Base-by-base conservation (phyloP, 2,888 invertebrate genomes). In the Nycteola revayana region DNA sequence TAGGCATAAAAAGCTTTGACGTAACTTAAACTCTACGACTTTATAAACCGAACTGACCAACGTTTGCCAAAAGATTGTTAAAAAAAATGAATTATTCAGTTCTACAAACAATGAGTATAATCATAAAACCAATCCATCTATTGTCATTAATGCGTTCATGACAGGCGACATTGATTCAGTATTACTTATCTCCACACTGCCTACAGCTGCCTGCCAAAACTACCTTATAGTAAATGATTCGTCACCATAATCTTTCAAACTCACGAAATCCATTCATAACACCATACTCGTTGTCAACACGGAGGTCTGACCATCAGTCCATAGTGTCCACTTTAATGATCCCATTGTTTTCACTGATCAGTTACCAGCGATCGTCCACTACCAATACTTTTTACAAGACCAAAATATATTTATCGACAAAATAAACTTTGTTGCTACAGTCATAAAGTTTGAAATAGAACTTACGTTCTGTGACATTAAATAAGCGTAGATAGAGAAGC, bases 271-370 rank as follows among this genome's bases (percentile, higher is more conserved):
- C 49, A 64, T 46, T 62, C 63, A 68, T 72, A 70, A 69, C 53
- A 59, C 58, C 49, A 62, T 69, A 51, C 14, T 24, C 28, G 52
- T 49, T 73, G 72, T 72, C 60, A 57, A 64, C 69, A 62, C 63
- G 87, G 87, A 85, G 87, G 87, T 86, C 86, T 62, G 51, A 51
- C 49, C 77, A 71, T 86, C 85, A 84, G 70, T 77, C 73, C 55
- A 59, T 53, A 61, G 62, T 75, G 79, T 75, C 76, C 78, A 76
- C 71, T 77, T 75, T 85, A 86, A 86, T 75, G 85, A 86, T 72
- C 68, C 85, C 63, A 87, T 87, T 87, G 87, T 87, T 80, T 82
- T 56, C 71, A 53, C 66, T 39, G 54, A 57, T 57, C 54, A 46
- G 39, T 41, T 49, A 69, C 73, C 63, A 82, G 82, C 76, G 70